Evolutionary conservation across 1,140 invertebrate genomes (phyloP), one percentile per base, ranked within the genome.

Genomic region (Chrysopa pallens): DNA sequence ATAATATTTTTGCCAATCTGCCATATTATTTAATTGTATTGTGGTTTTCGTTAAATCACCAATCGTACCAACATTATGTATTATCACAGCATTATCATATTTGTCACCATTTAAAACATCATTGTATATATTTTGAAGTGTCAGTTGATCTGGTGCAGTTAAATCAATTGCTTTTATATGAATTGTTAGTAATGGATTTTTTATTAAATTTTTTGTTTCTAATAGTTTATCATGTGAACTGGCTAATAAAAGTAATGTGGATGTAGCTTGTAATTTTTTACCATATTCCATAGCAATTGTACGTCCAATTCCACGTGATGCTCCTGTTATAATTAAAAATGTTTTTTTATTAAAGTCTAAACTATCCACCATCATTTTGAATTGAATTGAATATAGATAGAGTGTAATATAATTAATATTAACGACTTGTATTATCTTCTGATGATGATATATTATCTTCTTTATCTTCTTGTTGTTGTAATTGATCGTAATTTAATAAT

Each of bases 41-140:
- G 73, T 72, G 46, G 61, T 58, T 49, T 80, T 68, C 1, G 68
- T 60, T 17, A 84, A 55, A 59, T 84, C 74, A n/a, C 90, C 90
- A 28, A 91, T 51, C 1, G 81, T 78, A 4, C 85, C 92, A 7
- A 82, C 89, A 73, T 95, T 96, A 55, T 96, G 90, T 42, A 95
- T 72, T 11, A 96, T 69, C 5, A 93, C 57, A 17, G 68, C 69
- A 88, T 39, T 72, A 54, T 13, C 56, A 42, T 8, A 61, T 17
- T 29, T 58, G 57, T 31, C 52, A 51, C 36, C 59, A 29, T 28
- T 48, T 47, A 72, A 42, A 42, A 58, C 51, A 31, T 66, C 53
- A 2, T 59, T 49, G 8, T 79, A 51, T 1, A 72, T 56, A 49
- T 60, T 57, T 44, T 66, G 50, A 45, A 75, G 67, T 11, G 68